Percentiles rank a stretch among this genome's conserved stretches.
Conservation (phyloP, 35 echinoderm and acorn worm genomes). For the Ophioderma brevispina region DNA sequence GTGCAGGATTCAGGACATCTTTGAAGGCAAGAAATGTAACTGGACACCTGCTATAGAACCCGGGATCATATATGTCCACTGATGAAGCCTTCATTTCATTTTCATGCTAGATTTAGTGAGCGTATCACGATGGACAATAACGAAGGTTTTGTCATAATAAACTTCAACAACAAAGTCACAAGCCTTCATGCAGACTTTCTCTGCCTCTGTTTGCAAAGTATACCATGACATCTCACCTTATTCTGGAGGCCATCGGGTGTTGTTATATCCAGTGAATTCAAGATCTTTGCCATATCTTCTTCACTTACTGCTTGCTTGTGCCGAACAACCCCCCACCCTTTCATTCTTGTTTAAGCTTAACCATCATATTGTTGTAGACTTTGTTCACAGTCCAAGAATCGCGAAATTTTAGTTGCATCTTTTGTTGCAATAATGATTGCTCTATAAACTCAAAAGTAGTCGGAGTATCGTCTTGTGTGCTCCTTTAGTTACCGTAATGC, state of each 20-base stretch:
- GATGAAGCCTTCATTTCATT: conserved; percentile 60
- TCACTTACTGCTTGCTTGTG: conserved; percentile 60
- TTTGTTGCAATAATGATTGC: no score
- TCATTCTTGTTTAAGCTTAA: conserved; percentile 59
- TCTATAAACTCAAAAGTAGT: no score
- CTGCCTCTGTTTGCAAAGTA: conserved; percentile 70
- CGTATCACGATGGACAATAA: conserved; percentile 48
- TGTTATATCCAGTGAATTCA: conserved; percentile 61
- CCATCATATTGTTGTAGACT: conserved; percentile 54
- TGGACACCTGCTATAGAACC: conserved; percentile 71
- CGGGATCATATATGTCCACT: conserved; percentile 81
- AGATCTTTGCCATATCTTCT: conserved; percentile 71
- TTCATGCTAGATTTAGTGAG: conserved; percentile 81
- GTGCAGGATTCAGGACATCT: conserved; percentile 48
- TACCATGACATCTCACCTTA: conserved; percentile 68
- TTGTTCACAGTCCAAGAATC: no score
- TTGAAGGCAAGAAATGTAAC: conserved; percentile 57
- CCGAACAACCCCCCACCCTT: conserved; percentile 61
- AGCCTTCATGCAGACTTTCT: conserved; percentile 59
- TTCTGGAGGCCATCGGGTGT: conserved; percentile 63
- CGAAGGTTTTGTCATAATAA: conserved; percentile 51
- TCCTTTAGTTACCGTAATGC: no score
- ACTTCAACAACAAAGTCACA: conserved; percentile 53
- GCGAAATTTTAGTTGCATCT: no score
- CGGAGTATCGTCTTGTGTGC: no score